Evolutionary conservation across 2,113 vertebrate genomes (phyloP), one percentile per base, ranked within the genome.

Genomic region (Peucedramus taeniatus): DNA sequence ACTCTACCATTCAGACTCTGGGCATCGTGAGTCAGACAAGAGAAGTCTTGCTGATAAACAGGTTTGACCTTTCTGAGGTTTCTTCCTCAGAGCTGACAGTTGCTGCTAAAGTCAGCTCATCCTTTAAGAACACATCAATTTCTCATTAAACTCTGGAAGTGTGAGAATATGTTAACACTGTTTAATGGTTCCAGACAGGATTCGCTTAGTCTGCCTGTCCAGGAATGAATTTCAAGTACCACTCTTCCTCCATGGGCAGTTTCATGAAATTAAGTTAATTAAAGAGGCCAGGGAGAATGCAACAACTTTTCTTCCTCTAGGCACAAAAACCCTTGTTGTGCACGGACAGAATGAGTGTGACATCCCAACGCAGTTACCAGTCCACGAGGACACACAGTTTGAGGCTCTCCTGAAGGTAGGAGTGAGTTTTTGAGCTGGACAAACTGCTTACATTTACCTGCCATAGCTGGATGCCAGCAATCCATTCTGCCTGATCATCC

Each of bases 371-470:
- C 99, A 99, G 97, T 96, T 99, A 47, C 99, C 99, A 47, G 99
- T 99, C n/a, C 99, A 99, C 4, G 99, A 99, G 95, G 99, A 99
- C 96, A 99, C 99, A 47, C 99, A 99, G 80, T 99, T 99, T 97
- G 99, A 99, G 97, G 99, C 99, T 42, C 98, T 99, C 59, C 97
- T 99, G 63, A 99, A 99, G 98, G 99, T 99, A 95, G 19, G 83
- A 86, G 47, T 70, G 44, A n/a, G 56, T 20, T 83, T 92, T 78
- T 76, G 42, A 75, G 69, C 19, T 13, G 11, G 37, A 64, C 51
- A 61, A 87, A 70, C 22, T 47, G n/a, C 72, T 76, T 17, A 19
- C 20, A 6, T 83, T 85, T 83, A n/a, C 19, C 63, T 79, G 39
- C 24, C 83, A 49, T 27, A 47, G 12, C 20, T 51, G 24, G 39